phyloP scores from a whole-genome alignment of 2,113 vertebrate genomes.

The Picathartes gymnocephalus region DNA sequence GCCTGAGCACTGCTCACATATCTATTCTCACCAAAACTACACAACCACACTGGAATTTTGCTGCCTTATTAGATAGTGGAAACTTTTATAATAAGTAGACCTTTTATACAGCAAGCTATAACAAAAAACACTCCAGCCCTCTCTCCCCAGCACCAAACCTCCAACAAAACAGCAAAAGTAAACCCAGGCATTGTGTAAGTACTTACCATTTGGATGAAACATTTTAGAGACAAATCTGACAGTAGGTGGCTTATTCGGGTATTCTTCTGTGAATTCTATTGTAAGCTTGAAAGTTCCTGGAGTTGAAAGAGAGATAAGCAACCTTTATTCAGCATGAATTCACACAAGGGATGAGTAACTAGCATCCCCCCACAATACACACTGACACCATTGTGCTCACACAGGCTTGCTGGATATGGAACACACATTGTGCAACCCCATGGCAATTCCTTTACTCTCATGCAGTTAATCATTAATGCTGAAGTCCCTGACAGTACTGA shows the following conservation, averaged over 20 bases:
- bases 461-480: neutral
- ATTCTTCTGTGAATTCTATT: slow-evolving; percentile 99
- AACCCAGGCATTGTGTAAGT: neutral
- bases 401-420: neutral
- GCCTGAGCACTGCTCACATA: neutral
- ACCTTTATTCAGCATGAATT: slow-evolving; percentile 1
- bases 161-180: neutral
- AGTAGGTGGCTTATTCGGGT: slow-evolving; percentile 98
- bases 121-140: neutral
- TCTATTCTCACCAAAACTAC: neutral
- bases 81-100: neutral
- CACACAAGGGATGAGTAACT: neutral
- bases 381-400: neutral
- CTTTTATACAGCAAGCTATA: neutral
- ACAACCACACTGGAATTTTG: neutral
- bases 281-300: slow-evolving; percentile 98
- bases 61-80: neutral
- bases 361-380: neutral
- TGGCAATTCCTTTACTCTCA: neutral
- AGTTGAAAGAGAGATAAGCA: slow-evolving; percentile 34
- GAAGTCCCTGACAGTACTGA: neutral
- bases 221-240: slow-evolving; percentile 99
- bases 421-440: neutral
- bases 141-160: neutral
- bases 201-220: slow-evolving; percentile 99